phyloP scores from a whole-genome alignment of 2,888 invertebrate species.

The Eupeodes latifasciatus region DNA sequence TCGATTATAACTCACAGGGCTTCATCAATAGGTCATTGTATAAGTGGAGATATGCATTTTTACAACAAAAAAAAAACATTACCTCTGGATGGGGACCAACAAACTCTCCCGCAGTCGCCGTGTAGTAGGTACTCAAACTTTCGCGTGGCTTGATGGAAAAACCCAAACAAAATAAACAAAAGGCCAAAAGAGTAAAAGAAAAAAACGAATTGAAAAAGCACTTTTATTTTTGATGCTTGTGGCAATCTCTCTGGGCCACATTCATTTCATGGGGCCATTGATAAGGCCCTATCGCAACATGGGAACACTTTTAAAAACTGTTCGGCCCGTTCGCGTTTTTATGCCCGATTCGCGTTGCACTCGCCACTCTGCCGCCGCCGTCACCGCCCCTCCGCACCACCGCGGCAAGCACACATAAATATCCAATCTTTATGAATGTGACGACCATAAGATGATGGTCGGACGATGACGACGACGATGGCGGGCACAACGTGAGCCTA shows the following conservation, averaged over 20 bases:
- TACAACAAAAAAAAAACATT: neutral
- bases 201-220: constrained; percentile 47
- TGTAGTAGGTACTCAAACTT: constrained; percentile 26
- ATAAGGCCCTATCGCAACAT: constrained; percentile 75
- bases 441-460: constrained; percentile 53
- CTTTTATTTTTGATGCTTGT: constrained; percentile 67
- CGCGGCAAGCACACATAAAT: constrained; percentile 62
- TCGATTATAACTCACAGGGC: constrained; percentile 52
- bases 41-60: constrained; percentile 25
- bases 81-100: neutral
- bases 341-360: constrained; percentile 37
- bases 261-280: constrained; percentile 73
- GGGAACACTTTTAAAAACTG: constrained; percentile 76
- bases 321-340: constrained; percentile 57
- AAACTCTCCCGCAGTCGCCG: constrained; percentile 15
- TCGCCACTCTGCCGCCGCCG: constrained; percentile 14
- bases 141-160: constrained; percentile 16
- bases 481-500: constrained; percentile 40
- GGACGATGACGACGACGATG: constrained; percentile 1
- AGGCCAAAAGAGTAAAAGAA: neutral
- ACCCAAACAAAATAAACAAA: constrained; percentile 11
- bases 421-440: constrained; percentile 74
- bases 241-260: constrained; percentile 75
- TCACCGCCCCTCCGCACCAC: neutral
- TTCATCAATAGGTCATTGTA: constrained; percentile 71